A percentile compares a stretch with the other conserved stretches of the same genome.
Conservation (phyloP, 2,888 invertebrate species). For the Thymelicus sylvestris region DNA sequence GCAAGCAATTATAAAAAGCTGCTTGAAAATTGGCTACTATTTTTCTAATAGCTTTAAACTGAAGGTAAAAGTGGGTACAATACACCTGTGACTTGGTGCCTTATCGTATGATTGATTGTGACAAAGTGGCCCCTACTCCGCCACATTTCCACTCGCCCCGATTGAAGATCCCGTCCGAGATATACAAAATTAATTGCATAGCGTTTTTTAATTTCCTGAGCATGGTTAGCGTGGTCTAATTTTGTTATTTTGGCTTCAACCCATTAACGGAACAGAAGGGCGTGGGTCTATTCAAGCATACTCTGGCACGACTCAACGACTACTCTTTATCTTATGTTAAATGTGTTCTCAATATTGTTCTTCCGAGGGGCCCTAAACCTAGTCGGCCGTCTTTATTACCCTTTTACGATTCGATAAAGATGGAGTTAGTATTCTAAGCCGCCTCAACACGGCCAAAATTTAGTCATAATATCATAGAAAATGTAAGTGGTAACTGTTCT, state of each 20-base stretch:
- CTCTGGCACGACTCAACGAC: no score
- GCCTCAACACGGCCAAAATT: no score
- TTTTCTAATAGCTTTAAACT: slow-evolving; percentile 12
- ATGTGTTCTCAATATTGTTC: no score
- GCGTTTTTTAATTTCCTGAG: slow-evolving; percentile 25
- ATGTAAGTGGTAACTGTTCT: no score
- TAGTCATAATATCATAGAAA: no score
- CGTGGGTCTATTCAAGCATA: no score
- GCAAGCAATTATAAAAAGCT: background rate
- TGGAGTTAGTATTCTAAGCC: no score
- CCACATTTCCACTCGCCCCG: slow-evolving; percentile 52
- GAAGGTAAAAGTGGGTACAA: slow-evolving; percentile 44
- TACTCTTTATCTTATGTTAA: no score
- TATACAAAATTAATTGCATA: slow-evolving; percentile 66
- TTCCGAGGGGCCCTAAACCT: no score
- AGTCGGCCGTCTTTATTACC: no score
- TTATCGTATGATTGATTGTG: slow-evolving; percentile 73
- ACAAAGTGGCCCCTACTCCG: slow-evolving; percentile 61
- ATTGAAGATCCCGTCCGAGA: slow-evolving; percentile 63
- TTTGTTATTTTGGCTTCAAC: background rate
- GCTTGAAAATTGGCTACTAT: slow-evolving; percentile 1
- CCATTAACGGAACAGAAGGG: no score
- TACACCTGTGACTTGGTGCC: slow-evolving; percentile 57
- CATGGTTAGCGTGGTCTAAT: slow-evolving; percentile 1
- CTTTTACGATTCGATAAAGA: no score